A percentile compares a stretch with the other conserved stretches of the same genome.
These are phyloP conservation scores for Lagopus muta DNA, from an alignment of 2,113 vertebrate species.

Conservation along the genomic window DNA sequence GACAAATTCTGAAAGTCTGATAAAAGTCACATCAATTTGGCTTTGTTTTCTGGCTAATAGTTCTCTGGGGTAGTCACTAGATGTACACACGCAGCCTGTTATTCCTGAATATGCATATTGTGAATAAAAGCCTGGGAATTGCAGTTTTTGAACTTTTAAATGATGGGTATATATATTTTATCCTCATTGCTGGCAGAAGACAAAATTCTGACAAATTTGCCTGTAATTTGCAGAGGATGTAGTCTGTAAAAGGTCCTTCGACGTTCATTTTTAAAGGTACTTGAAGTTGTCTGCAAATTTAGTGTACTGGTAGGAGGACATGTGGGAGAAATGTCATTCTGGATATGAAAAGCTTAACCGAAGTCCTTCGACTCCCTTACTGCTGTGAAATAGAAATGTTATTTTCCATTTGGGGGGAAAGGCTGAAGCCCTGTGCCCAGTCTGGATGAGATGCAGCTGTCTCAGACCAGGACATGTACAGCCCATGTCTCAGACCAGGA, in stretches of 20 bases:
- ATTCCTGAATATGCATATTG: neutral
- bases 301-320: constrained; percentile 35
- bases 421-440: neutral
- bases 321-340: constrained; percentile 28
- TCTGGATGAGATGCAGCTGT: neutral
- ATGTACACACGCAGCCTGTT: neutral
- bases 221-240: neutral
- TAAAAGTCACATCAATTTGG: neutral
- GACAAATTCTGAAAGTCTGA: neutral
- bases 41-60: neutral
- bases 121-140: constrained; percentile 41
- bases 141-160: neutral
- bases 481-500: neutral
- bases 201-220: constrained; percentile 41
- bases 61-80: neutral
- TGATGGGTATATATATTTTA: neutral
- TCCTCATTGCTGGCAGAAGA: constrained; percentile 23
- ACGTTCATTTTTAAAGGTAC: constrained; percentile 14
- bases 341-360: neutral
- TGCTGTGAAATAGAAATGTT: neutral
- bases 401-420: neutral
- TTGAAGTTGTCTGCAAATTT: constrained; percentile 34
- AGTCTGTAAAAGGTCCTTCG: constrained; percentile 35
- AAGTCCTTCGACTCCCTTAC: constrained; percentile 12
- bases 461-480: neutral